Evolutionary conservation across 53 echinoderm and acorn worm species (phyloP), one percentile per base, ranked within the genome.

Genomic region (Arbacia lixula): DNA sequence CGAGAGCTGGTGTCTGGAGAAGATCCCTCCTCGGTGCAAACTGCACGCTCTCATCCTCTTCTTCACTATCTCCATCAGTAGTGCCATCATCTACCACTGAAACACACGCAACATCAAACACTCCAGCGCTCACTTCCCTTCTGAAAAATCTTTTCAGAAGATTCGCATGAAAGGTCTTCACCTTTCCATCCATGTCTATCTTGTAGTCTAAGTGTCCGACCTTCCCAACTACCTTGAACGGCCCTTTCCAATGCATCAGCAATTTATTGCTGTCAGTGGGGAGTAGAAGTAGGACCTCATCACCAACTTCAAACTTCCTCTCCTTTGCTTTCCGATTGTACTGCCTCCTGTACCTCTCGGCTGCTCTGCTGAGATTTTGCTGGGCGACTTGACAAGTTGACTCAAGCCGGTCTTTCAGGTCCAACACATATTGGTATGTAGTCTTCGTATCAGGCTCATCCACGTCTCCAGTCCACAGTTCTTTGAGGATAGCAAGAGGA

Each of bases 391-490:
- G 20, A 55, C 58, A 78, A 5, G 89, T 90, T 10, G 78, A 61
- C 53, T 89, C 84, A 1, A 93, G 69, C 17, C 90, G 66, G 5
- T 89, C 61, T 30, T 66, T 73, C 36, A 90, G 67, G 35, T 93
- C 89, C n/a, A 93, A 28, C 19, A 33, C 56, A 34, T 54, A 34
- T 22, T 75, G 76, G 8, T 75, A 55, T 8, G 76, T 72, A 49
- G 84, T 39, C 54, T 61, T 68, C 53, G 53, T 53, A 33, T 84
- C 84, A 3, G 68, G 68, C 20, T 49, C 22, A 1, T 4, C 36
- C 5, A 34, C 53, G 9, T 84, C 84, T 52, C 54, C 53, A 6
- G 68, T 60, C 84, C 84, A 84, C 53, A 84, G 36, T 37, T 84
- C 84, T 19, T 52, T 30, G 4, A 84, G 53, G 26, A 84, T 84